Percentiles rank a stretch among this genome's conserved stretches.
Evolutionary conservation across 1,140 invertebrate species (phyloP).

Genomic region (Pseudomyrmex gracilis): DNA sequence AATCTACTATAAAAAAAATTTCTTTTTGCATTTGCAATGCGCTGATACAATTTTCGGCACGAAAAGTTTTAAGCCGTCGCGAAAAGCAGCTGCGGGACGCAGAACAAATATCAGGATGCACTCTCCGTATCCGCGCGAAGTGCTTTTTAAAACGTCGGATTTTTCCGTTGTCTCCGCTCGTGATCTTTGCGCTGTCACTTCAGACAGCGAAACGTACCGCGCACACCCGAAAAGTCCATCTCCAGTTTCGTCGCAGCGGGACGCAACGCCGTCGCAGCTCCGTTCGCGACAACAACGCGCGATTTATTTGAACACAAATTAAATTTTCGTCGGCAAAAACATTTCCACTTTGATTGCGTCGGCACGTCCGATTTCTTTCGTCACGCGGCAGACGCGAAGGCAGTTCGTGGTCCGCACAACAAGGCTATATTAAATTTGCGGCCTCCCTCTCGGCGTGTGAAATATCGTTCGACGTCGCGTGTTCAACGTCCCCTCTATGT

Average conservation of each 20-base stretch:
- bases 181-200: conserved; percentile 39
- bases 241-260: conserved; percentile 29
- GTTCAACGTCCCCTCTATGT: background rate
- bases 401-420: conserved; percentile 56
- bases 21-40: too few relatives aligned
- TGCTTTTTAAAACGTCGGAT: conserved; percentile 55
- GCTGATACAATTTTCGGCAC: too few relatives aligned
- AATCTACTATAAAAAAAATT: too few relatives aligned
- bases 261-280: conserved; percentile 30
- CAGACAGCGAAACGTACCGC: too few relatives aligned
- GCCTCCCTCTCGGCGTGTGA: background rate
- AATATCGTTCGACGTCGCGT: conserved; percentile 42
- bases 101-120: conserved; percentile 26
- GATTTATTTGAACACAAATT: conserved; percentile 55
- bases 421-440: conserved; percentile 72
- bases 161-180: conserved; percentile 25
- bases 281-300: background rate
- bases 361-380: conserved; percentile 62
- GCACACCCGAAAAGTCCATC: conserved; percentile 7
- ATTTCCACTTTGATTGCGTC: conserved; percentile 58
- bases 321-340: conserved; percentile 46
- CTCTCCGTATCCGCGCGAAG: background rate
- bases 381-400: conserved; percentile 6
- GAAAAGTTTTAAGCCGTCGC: too few relatives aligned
- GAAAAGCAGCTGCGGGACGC: background rate